Conservation (phyloP, 2,888 invertebrate genomes). For the Netelia melanura region DNA sequence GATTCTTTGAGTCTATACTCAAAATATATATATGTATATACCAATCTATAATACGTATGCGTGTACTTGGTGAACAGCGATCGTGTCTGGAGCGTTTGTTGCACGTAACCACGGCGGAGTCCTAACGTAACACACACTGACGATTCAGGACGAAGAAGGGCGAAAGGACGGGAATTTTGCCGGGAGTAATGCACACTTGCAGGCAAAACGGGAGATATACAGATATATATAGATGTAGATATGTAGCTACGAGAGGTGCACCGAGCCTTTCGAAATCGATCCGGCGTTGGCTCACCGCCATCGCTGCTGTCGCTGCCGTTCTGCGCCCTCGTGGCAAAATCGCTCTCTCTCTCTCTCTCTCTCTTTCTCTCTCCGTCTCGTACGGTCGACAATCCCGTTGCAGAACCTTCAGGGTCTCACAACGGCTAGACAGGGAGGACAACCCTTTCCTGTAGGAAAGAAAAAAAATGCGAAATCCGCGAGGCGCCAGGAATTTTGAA, state of each 20-base stretch:
- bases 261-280: conserved; percentile 67
- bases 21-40: conserved; percentile 18
- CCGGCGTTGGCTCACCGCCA: conserved; percentile 55
- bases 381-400: conserved; percentile 52
- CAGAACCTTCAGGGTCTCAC: conserved; percentile 51
- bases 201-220: conserved; percentile 7
- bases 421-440: conserved; percentile 50
- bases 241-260: conserved; percentile 55
- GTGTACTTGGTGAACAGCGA: conserved; percentile 40
- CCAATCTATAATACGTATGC: conserved; percentile 16
- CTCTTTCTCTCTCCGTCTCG: conserved; percentile 25
- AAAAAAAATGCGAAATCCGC: neutral
- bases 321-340: conserved; percentile 46
- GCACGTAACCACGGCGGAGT: conserved; percentile 76
- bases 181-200: conserved; percentile 6
- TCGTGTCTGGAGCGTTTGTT: conserved; percentile 82
- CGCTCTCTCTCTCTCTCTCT: conserved; percentile 12
- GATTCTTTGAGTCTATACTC: conserved; percentile 13
- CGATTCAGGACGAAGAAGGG: conserved; percentile 71
- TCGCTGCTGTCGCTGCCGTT: conserved; percentile 49
- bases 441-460: conserved; percentile 33
- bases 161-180: conserved; percentile 32
- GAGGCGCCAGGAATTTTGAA: conserved; percentile 12
- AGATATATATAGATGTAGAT: neutral
- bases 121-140: conserved; percentile 69